These are phyloP conservation scores for Harpalus rufipes DNA, from an alignment of 2,888 invertebrate species.

Conservation along the genomic window DNA sequence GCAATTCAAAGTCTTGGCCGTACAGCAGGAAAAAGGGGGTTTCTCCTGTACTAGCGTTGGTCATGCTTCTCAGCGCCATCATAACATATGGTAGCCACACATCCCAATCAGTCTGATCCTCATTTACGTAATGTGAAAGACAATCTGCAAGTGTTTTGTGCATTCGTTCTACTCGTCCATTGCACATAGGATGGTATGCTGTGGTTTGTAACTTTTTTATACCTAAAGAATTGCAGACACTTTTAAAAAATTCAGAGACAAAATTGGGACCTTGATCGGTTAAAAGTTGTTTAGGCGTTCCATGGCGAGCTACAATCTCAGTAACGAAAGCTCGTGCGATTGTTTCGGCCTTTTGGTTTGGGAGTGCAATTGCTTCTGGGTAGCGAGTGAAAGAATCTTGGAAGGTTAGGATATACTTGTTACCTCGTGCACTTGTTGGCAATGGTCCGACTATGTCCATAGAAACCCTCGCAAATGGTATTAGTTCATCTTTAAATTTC, in stretches of 20 bases:
- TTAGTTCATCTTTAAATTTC: constrained; percentile 66
- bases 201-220: constrained; percentile 65
- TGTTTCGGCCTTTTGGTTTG: constrained; percentile 67
- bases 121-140: constrained; percentile 71
- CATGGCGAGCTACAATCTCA: constrained; percentile 70
- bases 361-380: too few relatives aligned
- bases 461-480: constrained; percentile 69
- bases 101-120: constrained; percentile 69
- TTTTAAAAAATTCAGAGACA: constrained; percentile 61
- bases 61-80: constrained; percentile 69
- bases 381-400: constrained; percentile 69
- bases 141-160: constrained; percentile 71
- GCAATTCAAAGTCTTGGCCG: constrained; percentile 70
- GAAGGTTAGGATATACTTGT: constrained; percentile 69
- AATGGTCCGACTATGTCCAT: constrained; percentile 72
- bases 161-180: constrained; percentile 70
- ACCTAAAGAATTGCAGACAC: constrained; percentile 50
- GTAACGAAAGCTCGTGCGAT: constrained; percentile 69
- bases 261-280: constrained; percentile 72
- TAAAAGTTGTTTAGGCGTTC: constrained; percentile 70
- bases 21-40: constrained; percentile 69
- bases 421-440: constrained; percentile 65
- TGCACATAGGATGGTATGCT: too few relatives aligned
- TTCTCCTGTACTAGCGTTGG: constrained; percentile 69
- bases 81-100: constrained; percentile 71